Evolutionary conservation across 2,113 vertebrate species (phyloP).

Genomic region (Capra hircus): DNA sequence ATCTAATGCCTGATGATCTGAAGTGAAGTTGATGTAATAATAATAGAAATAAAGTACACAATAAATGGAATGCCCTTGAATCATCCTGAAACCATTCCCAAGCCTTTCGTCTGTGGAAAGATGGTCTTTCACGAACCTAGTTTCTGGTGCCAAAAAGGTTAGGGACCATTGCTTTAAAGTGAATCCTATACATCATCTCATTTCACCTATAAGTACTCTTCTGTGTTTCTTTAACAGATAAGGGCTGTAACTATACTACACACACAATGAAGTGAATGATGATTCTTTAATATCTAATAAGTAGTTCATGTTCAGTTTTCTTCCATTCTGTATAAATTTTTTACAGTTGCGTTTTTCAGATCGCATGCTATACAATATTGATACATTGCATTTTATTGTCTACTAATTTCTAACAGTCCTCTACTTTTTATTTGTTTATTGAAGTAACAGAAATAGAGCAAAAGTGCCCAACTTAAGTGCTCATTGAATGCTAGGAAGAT

Average conservation of each 20-base stretch:
- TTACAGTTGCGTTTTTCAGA: not conserved
- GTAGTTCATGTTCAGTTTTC: not conserved
- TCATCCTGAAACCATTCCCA: not conserved
- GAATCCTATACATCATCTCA: not conserved
- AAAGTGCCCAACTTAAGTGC: not conserved
- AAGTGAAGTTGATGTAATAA: not conserved
- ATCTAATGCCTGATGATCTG: not conserved
- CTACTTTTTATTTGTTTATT: not conserved
- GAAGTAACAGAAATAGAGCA: not conserved
- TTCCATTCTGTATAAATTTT: not conserved
- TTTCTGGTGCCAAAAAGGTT: not conserved
- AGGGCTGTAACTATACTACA: not conserved
- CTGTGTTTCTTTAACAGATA: not conserved
- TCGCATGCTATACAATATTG: not conserved
- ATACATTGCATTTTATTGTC: not conserved
- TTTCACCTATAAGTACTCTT: constrained; percentile 3
- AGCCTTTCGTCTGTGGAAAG: not conserved
- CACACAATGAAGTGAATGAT: not conserved
- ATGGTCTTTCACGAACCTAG: not conserved
- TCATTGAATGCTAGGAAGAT: not conserved
- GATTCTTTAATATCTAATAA: not conserved
- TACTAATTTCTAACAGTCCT: not conserved
- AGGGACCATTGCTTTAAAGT: not conserved
- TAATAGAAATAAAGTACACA: not conserved
- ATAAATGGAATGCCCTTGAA: not conserved